These are phyloP conservation scores for Matsumyia berberina DNA, from an alignment of 2,888 invertebrate species.

Conservation along the genomic window DNA sequence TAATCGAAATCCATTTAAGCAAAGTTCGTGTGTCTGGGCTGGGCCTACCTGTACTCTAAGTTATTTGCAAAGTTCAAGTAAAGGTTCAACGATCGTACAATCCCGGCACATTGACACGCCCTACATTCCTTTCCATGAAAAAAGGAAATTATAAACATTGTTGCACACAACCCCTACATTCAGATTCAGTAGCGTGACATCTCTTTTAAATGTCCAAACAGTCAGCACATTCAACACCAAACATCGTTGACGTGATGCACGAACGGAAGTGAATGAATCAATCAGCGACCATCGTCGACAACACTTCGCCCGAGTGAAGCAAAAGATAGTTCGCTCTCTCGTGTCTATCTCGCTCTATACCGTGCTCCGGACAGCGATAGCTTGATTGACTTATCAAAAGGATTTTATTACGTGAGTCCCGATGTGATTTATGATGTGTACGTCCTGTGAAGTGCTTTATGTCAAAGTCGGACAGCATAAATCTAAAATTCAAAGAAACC, in stretches of 20 bases:
- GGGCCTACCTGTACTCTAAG: no score
- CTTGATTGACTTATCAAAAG: constrained; percentile 76
- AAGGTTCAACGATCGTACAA: no score
- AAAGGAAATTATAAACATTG: no score
- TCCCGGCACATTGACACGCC: no score
- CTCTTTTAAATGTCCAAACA: constrained; percentile 17
- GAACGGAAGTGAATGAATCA: constrained; percentile 74
- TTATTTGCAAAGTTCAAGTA: no score
- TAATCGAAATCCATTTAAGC: no score
- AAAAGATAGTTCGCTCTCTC: constrained; percentile 31
- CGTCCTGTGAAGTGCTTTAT: constrained; percentile 72
- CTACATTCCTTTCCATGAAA: no score
- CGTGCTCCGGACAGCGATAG: constrained; percentile 15
- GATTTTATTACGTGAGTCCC: constrained; percentile 67
- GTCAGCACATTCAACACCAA: constrained; percentile 35
- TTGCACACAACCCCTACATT: not conserved
- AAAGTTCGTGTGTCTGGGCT: no score
- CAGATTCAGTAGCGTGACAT: constrained; percentile 7
- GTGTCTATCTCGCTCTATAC: constrained; percentile 20
- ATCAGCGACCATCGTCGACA: constrained; percentile 24
- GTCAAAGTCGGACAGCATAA: constrained; percentile 75
- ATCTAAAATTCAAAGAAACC: constrained; percentile 74
- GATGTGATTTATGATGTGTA: constrained; percentile 75
- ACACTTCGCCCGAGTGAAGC: not conserved
- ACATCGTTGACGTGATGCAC: constrained; percentile 38